Percentiles rank a stretch among this genome's conserved stretches.
Evolutionary conservation across 2,888 invertebrate genomes (phyloP).

Genomic region (Rhingia rostrata): DNA sequence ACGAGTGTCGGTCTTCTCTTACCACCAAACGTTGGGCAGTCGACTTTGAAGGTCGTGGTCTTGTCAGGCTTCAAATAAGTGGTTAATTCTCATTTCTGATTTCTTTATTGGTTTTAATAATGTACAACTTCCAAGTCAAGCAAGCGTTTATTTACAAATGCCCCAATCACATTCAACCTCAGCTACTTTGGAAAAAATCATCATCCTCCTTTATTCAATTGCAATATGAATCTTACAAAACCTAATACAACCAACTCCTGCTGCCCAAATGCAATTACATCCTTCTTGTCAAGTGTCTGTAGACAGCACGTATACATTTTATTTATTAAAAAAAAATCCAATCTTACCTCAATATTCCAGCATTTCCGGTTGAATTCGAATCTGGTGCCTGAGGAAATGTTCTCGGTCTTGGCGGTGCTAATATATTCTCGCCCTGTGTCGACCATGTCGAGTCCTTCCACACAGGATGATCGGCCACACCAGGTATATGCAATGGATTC

Average conservation of each 20-base stretch:
- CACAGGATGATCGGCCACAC: constrained; percentile 87
- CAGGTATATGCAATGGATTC: constrained; percentile 88
- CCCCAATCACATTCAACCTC: too few species aligned
- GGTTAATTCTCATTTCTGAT: too few species aligned
- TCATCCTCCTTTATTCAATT: too few species aligned
- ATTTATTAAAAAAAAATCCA: neutral
- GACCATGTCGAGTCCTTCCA: constrained; percentile 98
- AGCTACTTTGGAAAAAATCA: too few species aligned
- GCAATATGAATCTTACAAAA: too few species aligned
- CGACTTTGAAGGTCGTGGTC: too few species aligned
- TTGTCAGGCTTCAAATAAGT: too few species aligned
- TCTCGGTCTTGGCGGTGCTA: constrained; percentile 89
- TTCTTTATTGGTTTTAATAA: too few species aligned
- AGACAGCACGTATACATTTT: neutral
- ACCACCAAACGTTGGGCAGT: too few species aligned
- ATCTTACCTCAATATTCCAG: constrained; percentile 82
- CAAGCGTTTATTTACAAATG: too few species aligned
- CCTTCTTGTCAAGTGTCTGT: neutral
- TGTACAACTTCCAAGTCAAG: too few species aligned
- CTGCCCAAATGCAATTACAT: neutral
- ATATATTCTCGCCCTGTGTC: constrained; percentile 92
- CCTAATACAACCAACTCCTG: neutral
- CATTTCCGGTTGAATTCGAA: constrained; percentile 84
- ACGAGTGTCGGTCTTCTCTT: too few species aligned
- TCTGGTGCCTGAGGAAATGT: constrained; percentile 86